Evolutionary conservation across 2,797 vertebrate genomes (phyloP), one percentile per base, ranked within the genome.

Genomic region (Odontamblyopus lacepedii): DNA sequence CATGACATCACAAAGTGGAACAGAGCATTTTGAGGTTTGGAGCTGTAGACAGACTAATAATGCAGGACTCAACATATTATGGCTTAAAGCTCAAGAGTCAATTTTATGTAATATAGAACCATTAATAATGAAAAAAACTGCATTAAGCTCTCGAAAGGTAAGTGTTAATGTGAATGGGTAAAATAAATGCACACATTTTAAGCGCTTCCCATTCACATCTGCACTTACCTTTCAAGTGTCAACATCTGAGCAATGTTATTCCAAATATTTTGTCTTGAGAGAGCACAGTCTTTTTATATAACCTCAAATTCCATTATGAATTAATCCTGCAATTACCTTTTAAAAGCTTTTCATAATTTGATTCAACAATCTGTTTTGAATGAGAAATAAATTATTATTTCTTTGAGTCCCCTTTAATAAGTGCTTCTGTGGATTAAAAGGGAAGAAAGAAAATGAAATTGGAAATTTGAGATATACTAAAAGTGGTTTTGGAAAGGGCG

Each of bases 141-240:
- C 41, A 44, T 44, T 12, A 44, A 44, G 2, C 41, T 44, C 11
- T 35, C 8, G 35, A 35, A 35, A 7, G 7, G 7, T 35, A 35
- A 35, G 6, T 35, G 35, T 7, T 7, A 35, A 35, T 35, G 2
- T 38, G 35, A 38, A 38, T 38, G 35, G 8, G 35, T 38, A 38
- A 38, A 38, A 38, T 9, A 9, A 35, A 38, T 38, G 35, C 9
- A 38, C 35, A 38, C 8, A 38, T 38, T 38, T 38, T 38, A 38
- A 9, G 35, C 1, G 8, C 35, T 9, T 1, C n/a, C 55, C n/a
- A 26, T 57, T 26, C 55, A 57, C 30, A 63, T 11, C n/a, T 81
- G 69, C 61, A 76, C 79, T 80, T 71, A 66, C 75, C 72, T 65
- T 72, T 80, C 41, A 56, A 77, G 75, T 61, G 56, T 85, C 62